A percentile compares a stretch with the other conserved stretches of the same genome.
These are phyloP conservation scores for Coregonus ussuriensis DNA, from an alignment of 2,797 vertebrate genomes.

Conservation along the genomic window DNA sequence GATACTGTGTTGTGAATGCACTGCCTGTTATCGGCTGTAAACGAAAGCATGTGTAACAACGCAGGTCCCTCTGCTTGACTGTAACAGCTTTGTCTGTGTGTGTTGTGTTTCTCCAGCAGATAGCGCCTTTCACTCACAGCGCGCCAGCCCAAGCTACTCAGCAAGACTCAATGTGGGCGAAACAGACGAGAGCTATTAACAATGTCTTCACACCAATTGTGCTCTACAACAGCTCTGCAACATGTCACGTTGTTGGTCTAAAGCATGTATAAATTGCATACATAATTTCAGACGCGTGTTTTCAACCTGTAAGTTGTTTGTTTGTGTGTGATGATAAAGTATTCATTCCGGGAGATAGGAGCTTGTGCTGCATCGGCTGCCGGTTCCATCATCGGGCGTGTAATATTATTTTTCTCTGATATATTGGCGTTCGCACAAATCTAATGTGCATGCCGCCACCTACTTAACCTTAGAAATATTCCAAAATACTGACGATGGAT, in stretches of 20 bases:
- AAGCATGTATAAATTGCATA: neutral
- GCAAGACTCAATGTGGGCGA: neutral
- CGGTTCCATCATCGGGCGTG: neutral
- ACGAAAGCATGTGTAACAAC: no score
- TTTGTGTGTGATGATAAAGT: neutral
- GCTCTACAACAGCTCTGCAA: neutral
- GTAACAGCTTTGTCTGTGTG: no score
- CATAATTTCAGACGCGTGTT: neutral
- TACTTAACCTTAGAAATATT: no score
- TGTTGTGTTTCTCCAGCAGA: slow-evolving; percentile 13
- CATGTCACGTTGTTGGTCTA: neutral
- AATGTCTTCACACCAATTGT: neutral
- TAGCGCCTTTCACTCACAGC: slow-evolving; percentile 1
- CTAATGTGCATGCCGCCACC: no score
- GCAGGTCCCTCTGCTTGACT: no score
- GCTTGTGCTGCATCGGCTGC: no score
- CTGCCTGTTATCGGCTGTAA: no score
- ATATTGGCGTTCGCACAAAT: no score
- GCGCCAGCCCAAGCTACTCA: neutral
- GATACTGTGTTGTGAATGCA: no score
- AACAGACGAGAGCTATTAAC: neutral
- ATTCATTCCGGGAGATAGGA: neutral
- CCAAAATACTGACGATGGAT: no score
- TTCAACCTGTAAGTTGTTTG: neutral
- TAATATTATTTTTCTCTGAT: no score